Evolutionary conservation across 1,140 invertebrate species (phyloP).

Genomic region (Euschistus heros): DNA sequence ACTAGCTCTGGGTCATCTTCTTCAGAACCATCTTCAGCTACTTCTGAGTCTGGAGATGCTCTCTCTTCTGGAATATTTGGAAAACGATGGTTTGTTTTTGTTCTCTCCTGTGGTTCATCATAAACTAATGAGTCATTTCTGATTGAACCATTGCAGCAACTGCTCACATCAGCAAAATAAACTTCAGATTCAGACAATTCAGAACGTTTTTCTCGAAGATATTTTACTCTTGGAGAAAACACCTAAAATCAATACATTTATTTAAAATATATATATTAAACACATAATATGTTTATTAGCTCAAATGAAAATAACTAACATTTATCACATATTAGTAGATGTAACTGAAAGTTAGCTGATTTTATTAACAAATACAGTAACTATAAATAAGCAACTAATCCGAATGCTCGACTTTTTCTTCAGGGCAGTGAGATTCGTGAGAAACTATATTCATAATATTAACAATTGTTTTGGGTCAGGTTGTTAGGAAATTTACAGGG

Average conservation of each 20-base stretch:
- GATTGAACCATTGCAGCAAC: constrained; percentile 63
- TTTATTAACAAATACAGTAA: too few relatives aligned
- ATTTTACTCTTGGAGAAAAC: constrained; percentile 24
- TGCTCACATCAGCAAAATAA: constrained; percentile 78
- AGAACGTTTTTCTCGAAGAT: constrained; percentile 22
- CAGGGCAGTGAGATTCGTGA: too few relatives aligned
- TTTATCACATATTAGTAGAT: too few relatives aligned
- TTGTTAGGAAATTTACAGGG: too few relatives aligned
- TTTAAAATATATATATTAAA: not conserved
- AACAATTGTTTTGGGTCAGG: too few relatives aligned
- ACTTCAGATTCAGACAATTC: constrained; percentile 55
- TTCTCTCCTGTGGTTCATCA: constrained; percentile 30
- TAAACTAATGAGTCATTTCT: constrained; percentile 41
- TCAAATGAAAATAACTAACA: too few relatives aligned
- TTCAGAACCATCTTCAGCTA: constrained; percentile 26
- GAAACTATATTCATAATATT: too few relatives aligned
- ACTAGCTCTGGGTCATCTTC: constrained; percentile 28
- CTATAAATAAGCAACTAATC: too few relatives aligned
- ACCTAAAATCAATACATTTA: not conserved
- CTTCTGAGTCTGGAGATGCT: constrained; percentile 28
- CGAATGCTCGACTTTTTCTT: too few relatives aligned
- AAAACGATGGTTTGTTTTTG: constrained; percentile 22
- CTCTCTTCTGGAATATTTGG: constrained; percentile 25
- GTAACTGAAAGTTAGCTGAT: too few relatives aligned
- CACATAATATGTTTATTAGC: too few relatives aligned